Percentiles rank a stretch among this genome's conserved stretches.
These are phyloP conservation scores for Nerophis ophidion DNA, from an alignment of 2,113 vertebrate genomes.

Conservation along the genomic window DNA sequence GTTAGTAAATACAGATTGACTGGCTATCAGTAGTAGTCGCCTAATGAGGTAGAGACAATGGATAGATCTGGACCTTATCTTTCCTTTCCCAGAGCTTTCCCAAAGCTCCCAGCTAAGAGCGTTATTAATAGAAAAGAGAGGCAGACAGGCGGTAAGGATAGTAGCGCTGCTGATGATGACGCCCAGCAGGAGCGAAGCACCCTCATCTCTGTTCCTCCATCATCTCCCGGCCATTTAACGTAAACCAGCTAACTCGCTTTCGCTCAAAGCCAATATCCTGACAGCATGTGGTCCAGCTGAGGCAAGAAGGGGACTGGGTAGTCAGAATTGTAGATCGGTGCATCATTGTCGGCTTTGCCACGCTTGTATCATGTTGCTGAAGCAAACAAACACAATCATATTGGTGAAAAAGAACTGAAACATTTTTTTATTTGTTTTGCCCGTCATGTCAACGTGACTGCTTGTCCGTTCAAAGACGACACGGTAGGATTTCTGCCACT, in stretches of 20 bases:
- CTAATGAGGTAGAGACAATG: too few relatives aligned
- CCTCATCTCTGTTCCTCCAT: conserved; percentile 26
- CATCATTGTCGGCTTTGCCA: too few relatives aligned
- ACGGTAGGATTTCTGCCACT: too few relatives aligned
- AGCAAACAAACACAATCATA: too few relatives aligned
- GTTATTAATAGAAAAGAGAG: conserved; percentile 28
- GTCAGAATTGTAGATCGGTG: background rate
- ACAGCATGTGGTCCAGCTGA: conserved; percentile 7
- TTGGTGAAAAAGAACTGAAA: too few relatives aligned
- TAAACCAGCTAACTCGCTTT: conserved; percentile 17
- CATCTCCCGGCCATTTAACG: conserved; percentile 13
- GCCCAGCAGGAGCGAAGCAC: conserved; percentile 29
- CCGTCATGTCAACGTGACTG: too few relatives aligned
- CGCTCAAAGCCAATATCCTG: conserved; percentile 6
- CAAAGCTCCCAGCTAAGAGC: conserved; percentile 16
- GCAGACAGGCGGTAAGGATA: conserved; percentile 7
- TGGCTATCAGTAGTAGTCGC: too few relatives aligned
- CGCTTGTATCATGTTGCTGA: too few relatives aligned
- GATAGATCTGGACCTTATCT: too few relatives aligned
- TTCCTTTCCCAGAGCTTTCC: conserved; percentile 2
- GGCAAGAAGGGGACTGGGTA: background rate
- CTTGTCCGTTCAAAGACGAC: too few relatives aligned
- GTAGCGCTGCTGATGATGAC: conserved; percentile 23
- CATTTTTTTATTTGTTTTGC: too few relatives aligned
- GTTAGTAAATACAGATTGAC: too few relatives aligned